Conservation (phyloP, 1,140 invertebrate genomes). For the Thaumetopoea pityocampa region DNA sequence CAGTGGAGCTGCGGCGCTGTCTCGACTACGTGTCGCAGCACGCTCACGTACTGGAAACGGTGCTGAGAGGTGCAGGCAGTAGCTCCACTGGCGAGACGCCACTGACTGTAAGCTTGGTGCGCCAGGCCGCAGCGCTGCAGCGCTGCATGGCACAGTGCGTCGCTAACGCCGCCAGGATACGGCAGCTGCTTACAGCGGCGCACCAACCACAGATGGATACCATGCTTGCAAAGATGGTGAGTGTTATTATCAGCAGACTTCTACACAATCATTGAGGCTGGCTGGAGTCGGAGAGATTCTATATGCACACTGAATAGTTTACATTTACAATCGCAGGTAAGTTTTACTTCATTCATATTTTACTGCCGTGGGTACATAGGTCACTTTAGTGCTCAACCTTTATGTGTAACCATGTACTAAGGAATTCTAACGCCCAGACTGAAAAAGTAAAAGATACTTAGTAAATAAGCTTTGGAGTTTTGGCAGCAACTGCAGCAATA, state of each 20-base stretch:
- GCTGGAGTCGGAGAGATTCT: too few species aligned
- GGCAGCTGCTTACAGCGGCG: conserved; percentile 48
- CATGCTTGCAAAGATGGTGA: conserved; percentile 66
- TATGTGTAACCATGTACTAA: too few species aligned
- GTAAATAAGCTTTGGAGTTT: too few species aligned
- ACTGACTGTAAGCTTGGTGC: conserved; percentile 45
- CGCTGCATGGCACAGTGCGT: conserved; percentile 67
- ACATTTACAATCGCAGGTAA: too few species aligned
- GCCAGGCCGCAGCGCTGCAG: conserved; percentile 59
- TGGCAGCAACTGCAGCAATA: too few species aligned
- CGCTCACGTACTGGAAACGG: conserved; percentile 56
- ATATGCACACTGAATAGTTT: too few species aligned
- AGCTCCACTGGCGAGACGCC: conserved; percentile 37
- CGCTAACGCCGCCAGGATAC: conserved; percentile 57
- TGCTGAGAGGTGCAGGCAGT: conserved; percentile 38
- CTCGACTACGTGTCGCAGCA: conserved; percentile 64
- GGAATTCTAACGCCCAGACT: too few species aligned
- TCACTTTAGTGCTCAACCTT: too few species aligned
- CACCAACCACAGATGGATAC: conserved; percentile 65
- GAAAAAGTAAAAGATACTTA: too few species aligned
- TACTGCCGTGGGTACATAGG: too few species aligned
- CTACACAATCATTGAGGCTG: too few species aligned
- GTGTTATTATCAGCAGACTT: conserved; percentile 16
- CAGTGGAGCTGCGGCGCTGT: conserved; percentile 55
- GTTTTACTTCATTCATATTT: too few species aligned